Percentiles rank a stretch among this genome's conserved stretches.
These are phyloP conservation scores for Kryphioiulus occultus DNA, from an alignment of 2,888 invertebrate genomes.

Conservation along the genomic window DNA sequence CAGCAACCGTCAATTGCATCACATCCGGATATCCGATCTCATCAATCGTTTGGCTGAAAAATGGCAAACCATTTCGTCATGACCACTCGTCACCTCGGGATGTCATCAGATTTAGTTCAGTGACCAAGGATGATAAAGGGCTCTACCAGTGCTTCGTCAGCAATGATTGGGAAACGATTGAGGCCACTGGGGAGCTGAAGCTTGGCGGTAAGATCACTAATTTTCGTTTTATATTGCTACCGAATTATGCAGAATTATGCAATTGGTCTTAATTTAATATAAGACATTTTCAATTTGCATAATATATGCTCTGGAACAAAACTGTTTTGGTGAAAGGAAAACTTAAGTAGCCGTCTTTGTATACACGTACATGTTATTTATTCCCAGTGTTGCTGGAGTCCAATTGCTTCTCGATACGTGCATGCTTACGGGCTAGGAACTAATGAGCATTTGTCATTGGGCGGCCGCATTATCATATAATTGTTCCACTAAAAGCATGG, in stretches of 20 bases:
- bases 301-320: neutral
- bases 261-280: too few species aligned
- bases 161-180: conserved; percentile 59
- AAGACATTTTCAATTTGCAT: too few species aligned
- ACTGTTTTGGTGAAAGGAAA: neutral
- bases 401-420: conserved; percentile 13
- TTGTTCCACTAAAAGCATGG: conserved; percentile 35
- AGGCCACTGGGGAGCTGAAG: conserved; percentile 60
- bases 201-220: conserved; percentile 59
- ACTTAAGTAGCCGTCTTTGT: neutral
- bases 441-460: conserved; percentile 45
- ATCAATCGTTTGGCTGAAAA: conserved; percentile 49
- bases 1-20: conserved; percentile 42
- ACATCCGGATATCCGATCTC: conserved; percentile 47
- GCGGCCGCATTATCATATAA: conserved; percentile 38
- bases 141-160: conserved; percentile 54
- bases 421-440: neutral
- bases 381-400: neutral
- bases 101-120: neutral
- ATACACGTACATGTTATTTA: neutral
- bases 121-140: conserved; percentile 50
- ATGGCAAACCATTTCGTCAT: conserved; percentile 45
- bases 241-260: too few species aligned
- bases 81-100: conserved; percentile 6
- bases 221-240: neutral